Evolutionary conservation across 1,140 invertebrate genomes (phyloP).

Genomic region (Fragariocoptes setiger): DNA sequence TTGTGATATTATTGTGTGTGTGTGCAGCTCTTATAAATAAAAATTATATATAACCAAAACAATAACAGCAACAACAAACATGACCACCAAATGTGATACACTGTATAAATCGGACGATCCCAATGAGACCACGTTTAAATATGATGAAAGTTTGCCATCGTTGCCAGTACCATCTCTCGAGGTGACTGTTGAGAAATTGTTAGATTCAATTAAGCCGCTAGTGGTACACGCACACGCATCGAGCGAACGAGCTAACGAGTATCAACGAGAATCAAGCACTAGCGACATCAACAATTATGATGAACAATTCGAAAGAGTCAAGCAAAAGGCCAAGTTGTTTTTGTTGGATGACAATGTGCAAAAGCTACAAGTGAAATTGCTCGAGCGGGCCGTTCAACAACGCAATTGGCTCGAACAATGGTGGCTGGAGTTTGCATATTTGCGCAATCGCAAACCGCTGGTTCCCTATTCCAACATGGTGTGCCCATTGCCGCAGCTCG

Average conservation of each 20-base stretch:
- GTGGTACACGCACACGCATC: no score
- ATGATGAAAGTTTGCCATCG: slow-evolving; percentile 10
- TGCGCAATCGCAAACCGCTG: slow-evolving; percentile 14
- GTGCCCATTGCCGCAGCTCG: slow-evolving; percentile 14
- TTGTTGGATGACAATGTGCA: not conserved
- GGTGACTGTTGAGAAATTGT: slow-evolving; percentile 17
- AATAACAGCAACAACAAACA: not conserved
- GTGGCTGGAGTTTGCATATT: slow-evolving; percentile 18
- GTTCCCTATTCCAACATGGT: slow-evolving; percentile 17
- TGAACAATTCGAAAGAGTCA: not conserved
- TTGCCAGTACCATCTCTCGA: slow-evolving; percentile 12
- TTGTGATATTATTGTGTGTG: not conserved
- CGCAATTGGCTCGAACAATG: slow-evolving; percentile 15
- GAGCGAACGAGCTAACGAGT: no score
- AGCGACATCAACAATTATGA: no score
- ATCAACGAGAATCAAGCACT: no score
- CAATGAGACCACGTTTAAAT: slow-evolving; percentile 9
- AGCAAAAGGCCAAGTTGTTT: not conserved
- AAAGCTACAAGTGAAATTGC: slow-evolving; percentile 10
- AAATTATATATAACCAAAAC: not conserved
- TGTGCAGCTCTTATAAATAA: not conserved
- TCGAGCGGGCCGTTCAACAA: slow-evolving; percentile 13
- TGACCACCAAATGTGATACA: not conserved
- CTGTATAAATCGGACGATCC: not conserved
- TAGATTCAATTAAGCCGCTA: slow-evolving; percentile 17